Conservation (phyloP, 2,888 invertebrate species). For the Eilema depressum region DNA sequence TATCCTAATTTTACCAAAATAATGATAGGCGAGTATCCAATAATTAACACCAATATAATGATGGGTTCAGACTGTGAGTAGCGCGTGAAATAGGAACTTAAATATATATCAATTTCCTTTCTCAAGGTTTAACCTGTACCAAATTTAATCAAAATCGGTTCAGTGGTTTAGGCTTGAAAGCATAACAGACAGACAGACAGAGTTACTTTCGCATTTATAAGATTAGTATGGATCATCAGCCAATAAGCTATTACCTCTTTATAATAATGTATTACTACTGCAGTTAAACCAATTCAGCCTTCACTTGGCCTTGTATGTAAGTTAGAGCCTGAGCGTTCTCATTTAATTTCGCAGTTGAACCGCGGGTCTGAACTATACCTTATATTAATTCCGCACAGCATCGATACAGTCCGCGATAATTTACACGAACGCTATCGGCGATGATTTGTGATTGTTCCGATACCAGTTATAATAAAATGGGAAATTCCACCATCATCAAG, state of each 20-base stretch:
- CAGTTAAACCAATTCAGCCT: neutral
- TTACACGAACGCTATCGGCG: slow-evolving; percentile 16
- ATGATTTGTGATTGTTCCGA: slow-evolving; percentile 28
- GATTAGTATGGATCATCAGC: too few relatives aligned
- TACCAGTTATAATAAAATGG: slow-evolving; percentile 7
- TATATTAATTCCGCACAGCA: slow-evolving; percentile 8
- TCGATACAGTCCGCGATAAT: slow-evolving; percentile 20
- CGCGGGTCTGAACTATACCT: slow-evolving; percentile 20
- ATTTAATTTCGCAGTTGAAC: neutral
- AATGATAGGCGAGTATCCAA: slow-evolving; percentile 24
- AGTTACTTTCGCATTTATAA: too few relatives aligned
- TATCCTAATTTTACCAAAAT: slow-evolving; percentile 28
- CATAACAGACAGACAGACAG: too few relatives aligned
- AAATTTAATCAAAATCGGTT: too few relatives aligned
- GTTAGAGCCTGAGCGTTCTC: neutral
- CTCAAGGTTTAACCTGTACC: too few relatives aligned
- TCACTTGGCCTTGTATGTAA: neutral
- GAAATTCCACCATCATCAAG: neutral
- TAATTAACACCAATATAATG: slow-evolving; percentile 33
- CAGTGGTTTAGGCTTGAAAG: too few relatives aligned
- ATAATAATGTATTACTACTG: too few relatives aligned
- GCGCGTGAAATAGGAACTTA: too few relatives aligned
- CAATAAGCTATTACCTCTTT: too few relatives aligned
- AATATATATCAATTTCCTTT: too few relatives aligned
- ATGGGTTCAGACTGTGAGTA: neutral